Evolutionary conservation across 2,888 invertebrate genomes (phyloP).

Genomic region (Zonitis immaculata): DNA sequence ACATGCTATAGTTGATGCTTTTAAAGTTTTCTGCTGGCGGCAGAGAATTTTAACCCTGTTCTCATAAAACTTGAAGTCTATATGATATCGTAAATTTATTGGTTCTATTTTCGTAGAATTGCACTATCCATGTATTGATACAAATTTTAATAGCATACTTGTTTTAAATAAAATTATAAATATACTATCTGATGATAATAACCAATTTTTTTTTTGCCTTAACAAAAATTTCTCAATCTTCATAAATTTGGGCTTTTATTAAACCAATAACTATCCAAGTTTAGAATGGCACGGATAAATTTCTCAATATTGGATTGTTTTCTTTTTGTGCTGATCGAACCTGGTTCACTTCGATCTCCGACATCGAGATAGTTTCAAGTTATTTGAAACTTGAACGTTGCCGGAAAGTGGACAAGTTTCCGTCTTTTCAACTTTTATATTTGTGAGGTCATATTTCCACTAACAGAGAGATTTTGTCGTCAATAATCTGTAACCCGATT

Average conservation of each 20-base stretch:
- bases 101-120: constrained; percentile 16
- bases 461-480: constrained; percentile 5
- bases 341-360: neutral
- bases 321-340: neutral
- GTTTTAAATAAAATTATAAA: neutral
- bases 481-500: constrained; percentile 3
- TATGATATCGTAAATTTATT: constrained; percentile 23
- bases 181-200: neutral
- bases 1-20: constrained; percentile 23
- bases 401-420: constrained; percentile 14
- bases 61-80: constrained; percentile 35
- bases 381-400: constrained; percentile 10
- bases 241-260: neutral
- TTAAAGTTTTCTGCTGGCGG: constrained; percentile 35
- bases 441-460: constrained; percentile 8
- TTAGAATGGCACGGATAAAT: neutral
- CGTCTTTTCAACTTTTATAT: constrained; percentile 3
- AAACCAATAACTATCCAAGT: neutral
- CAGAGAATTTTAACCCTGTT: constrained; percentile 36
- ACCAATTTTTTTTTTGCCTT: too few relatives aligned
- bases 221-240: neutral
- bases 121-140: constrained; percentile 14
- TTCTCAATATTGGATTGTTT: neutral
- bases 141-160: constrained; percentile 8
- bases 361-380: constrained; percentile 4